Base-by-base conservation (phyloP, 2,888 invertebrate genomes). In the Ceraclea dissimilis region DNA sequence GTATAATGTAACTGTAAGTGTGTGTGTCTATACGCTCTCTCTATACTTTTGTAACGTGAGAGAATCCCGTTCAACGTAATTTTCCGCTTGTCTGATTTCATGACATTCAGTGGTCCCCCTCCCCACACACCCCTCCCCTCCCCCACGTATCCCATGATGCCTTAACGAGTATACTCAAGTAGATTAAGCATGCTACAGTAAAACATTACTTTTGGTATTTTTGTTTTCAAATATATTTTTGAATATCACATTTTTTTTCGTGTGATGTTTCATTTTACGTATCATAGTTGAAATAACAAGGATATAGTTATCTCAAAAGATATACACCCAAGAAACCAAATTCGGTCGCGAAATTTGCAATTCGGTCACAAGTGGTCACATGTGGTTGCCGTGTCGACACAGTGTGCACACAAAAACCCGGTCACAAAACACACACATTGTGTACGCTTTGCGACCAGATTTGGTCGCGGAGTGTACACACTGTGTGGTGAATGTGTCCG, bases 11-110 rank as follows among this genome's bases (percentile, higher is more conserved):
- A 6, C 5, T 26, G 10, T 57, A 59, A 6, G 5, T 26, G 26
- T 26, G 4, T 61, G 54, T 57, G 59, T 52, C 58, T 49, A 55
- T 52, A 54, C 53, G 51, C 31, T 43, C 59, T 61, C 59, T 61
- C 59, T 56, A 54, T 57, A 55, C 49, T 55, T 57, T 49, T 55
- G 59, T 56, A 57, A 52, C 57, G 54, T 52, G 57, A 47, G 60
- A 51, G 60, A 51, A 55, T 57, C 60, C 60, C 59, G 59, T 61
- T 61, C 57, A 56, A 61, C 59, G 61, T 61, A 61, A 61, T 61
- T 61, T 61, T 61, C 61, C 59, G 61, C 51, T 52, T 61, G 61
- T 61, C 61, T 61, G 59, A 58, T 61, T 59, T 60, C 61, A 61
- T 61, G 61, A 61, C 61, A 56, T 59, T 59, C 61, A 57, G 58